These are phyloP conservation scores for Tyria jacobaeae DNA, from an alignment of 2,888 invertebrate species.

Conservation along the genomic window DNA sequence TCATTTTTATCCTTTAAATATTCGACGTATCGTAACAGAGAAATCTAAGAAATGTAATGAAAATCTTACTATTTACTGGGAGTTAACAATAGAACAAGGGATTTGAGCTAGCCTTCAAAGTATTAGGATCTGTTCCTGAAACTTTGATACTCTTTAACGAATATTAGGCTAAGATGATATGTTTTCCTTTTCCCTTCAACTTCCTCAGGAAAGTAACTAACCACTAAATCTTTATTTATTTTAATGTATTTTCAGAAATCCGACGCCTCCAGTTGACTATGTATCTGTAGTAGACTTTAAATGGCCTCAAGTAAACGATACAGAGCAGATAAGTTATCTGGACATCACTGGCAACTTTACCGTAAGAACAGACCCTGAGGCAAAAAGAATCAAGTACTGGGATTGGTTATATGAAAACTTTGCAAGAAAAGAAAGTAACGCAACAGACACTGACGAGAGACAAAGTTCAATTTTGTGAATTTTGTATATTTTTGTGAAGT, in stretches of 20 bases:
- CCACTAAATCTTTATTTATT: too few relatives aligned
- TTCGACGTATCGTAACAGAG: not conserved
- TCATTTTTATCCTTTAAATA: not conserved
- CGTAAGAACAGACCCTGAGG: constrained; percentile 81
- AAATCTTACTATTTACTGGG: too few relatives aligned
- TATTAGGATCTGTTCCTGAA: not conserved
- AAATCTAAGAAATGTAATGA: too few relatives aligned
- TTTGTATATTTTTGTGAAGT: constrained; percentile 19
- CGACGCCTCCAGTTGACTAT: constrained; percentile 84
- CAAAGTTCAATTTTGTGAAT: constrained; percentile 7
- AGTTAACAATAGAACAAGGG: not conserved
- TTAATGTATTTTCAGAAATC: constrained; percentile 68
- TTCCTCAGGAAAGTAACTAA: too few relatives aligned
- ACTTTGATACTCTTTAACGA: not conserved
- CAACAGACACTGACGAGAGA: constrained; percentile 28
- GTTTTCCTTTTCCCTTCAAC: too few relatives aligned
- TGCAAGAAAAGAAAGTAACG: constrained; percentile 48
- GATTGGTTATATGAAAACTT: constrained; percentile 81
- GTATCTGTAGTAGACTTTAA: constrained; percentile 80
- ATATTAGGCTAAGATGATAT: too few relatives aligned
- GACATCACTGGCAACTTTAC: constrained; percentile 86
- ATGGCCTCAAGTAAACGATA: constrained; percentile 83
- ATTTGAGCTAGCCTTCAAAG: not conserved
- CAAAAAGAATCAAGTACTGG: constrained; percentile 86
- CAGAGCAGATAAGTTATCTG: constrained; percentile 75